Evolutionary conservation across 2,888 invertebrate genomes (phyloP).

Genomic region (Drosophila austrosaltans): DNA sequence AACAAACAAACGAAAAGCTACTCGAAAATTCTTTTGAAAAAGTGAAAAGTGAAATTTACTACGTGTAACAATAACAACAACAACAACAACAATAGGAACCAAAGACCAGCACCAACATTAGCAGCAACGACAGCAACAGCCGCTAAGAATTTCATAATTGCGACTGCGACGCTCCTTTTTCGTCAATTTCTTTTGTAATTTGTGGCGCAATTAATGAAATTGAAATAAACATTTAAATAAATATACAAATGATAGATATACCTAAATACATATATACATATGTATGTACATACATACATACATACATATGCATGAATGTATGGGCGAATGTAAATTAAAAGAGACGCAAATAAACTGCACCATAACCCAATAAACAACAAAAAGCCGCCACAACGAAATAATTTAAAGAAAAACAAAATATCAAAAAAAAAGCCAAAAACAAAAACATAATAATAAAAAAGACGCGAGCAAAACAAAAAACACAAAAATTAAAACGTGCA

Average conservation of each 20-base stretch:
- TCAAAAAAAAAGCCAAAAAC: slow-evolving; percentile 44
- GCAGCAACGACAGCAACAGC: slow-evolving; percentile 19
- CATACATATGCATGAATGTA: slow-evolving; percentile 1
- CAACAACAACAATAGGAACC: slow-evolving; percentile 27
- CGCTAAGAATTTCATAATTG: slow-evolving; percentile 47
- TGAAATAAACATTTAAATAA: slow-evolving; percentile 25
- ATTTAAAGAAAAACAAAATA: slow-evolving; percentile 8
- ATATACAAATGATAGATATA: not conserved
- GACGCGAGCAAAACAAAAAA: slow-evolving; percentile 62
- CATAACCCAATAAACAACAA: slow-evolving; percentile 44
- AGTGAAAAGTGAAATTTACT: slow-evolving; percentile 49
- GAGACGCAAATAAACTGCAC: slow-evolving; percentile 46
- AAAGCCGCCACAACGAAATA: slow-evolving; percentile 28
- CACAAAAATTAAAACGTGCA: slow-evolving; percentile 35
- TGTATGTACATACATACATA: not conserved
- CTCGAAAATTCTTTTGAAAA: slow-evolving; percentile 43
- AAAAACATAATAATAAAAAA: slow-evolving; percentile 37
- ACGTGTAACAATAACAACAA: slow-evolving; percentile 31
- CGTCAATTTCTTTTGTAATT: slow-evolving; percentile 46
- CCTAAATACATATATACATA: not conserved
- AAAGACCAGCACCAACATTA: slow-evolving; percentile 25
- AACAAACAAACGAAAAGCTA: slow-evolving; percentile 33
- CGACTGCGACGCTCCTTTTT: slow-evolving; percentile 34
- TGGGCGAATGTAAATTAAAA: slow-evolving; percentile 32
- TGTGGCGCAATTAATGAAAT: slow-evolving; percentile 57